A percentile compares a stretch with the other conserved stretches of the same genome.
phyloP scores from a whole-genome alignment of 2,113 vertebrate species.

The Agapornis roseicollis region DNA sequence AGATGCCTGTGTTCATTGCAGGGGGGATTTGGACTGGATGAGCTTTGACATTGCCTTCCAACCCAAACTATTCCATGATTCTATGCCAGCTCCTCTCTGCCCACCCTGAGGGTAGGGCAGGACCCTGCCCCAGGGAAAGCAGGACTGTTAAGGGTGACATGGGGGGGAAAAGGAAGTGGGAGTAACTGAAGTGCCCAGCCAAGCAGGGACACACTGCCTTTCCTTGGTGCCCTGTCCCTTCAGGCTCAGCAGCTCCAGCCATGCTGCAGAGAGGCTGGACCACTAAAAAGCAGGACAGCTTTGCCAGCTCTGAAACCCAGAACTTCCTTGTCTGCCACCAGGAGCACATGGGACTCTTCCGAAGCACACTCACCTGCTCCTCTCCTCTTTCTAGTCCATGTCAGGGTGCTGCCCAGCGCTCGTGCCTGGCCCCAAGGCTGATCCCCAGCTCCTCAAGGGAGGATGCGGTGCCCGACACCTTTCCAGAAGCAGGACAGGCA shows the following conservation, averaged over 20 bases:
- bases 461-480: rapidly evolving
- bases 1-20: background rate
- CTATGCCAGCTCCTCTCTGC: background rate
- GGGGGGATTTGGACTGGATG: background rate
- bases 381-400: background rate
- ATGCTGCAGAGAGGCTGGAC: rapidly evolving
- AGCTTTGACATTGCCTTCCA: background rate
- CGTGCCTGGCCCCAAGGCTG: rapidly evolving
- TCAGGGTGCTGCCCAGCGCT: background rate
- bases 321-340: background rate
- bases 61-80: no score
- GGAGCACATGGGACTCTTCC: background rate
- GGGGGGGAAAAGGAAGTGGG: background rate
- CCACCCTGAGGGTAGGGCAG: background rate
- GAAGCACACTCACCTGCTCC: background rate
- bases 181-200: background rate
- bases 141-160: background rate
- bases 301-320: background rate
- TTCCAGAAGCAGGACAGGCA: background rate
- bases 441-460: background rate
- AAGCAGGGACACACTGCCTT: background rate
- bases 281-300: background rate
- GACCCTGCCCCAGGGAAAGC: background rate
- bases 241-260: background rate
- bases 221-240: background rate